Percentiles rank a stretch among this genome's conserved stretches.
Conservation (phyloP, 2,113 vertebrate species). For the Eublepharis macularius region DNA sequence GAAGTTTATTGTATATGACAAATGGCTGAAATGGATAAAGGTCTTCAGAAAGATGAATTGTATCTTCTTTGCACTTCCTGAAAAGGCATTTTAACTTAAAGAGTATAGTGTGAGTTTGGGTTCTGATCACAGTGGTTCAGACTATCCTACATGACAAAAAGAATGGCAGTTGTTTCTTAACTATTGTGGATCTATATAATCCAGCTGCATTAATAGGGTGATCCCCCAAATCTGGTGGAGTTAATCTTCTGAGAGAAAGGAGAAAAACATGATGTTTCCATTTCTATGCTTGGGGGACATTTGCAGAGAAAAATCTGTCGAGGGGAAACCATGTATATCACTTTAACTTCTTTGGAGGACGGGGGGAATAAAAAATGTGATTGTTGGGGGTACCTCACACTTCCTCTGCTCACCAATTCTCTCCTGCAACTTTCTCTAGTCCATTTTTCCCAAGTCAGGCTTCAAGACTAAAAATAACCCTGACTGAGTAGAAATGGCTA, state of each 20-base stretch:
- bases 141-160: no score
- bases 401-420: background rate
- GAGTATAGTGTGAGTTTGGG: no score
- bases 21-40: rapidly evolving
- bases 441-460: background rate
- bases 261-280: background rate
- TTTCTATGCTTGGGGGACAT: background rate
- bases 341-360: no score
- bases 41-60: background rate
- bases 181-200: background rate
- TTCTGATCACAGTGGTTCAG: no score
- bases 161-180: no score
- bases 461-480: background rate
- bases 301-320: background rate
- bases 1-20: background rate
- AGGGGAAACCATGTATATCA: background rate
- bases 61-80: background rate
- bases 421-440: no score
- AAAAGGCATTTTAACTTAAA: no score
- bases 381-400: background rate
- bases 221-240: background rate
- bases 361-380: no score
- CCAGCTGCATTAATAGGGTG: background rate
- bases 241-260: background rate
- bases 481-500: background rate